Evolutionary conservation across 2,113 vertebrate species (phyloP), one percentile per base, ranked within the genome.

Genomic region (Eublepharis macularius): DNA sequence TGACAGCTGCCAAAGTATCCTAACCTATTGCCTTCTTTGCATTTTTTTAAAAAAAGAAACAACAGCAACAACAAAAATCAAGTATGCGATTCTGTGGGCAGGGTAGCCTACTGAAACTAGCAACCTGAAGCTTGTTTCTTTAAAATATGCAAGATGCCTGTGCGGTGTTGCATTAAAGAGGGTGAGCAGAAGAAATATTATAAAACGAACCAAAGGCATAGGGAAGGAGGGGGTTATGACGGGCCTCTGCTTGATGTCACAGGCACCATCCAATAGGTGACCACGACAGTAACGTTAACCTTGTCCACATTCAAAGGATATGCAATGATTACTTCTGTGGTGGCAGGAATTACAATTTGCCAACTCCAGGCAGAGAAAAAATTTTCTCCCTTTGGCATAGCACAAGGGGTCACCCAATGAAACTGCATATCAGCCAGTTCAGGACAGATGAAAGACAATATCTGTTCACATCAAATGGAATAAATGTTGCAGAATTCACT

Each of bases 1-100:
- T 91, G 93, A 94, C 92, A 93, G 91, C 95, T 94, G 93, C 92
- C 95, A 94, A 86, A 81, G 91, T 94, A 81, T 91, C 0, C 4
- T 87, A 93, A 92, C 87, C 87, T 89, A 82, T 74, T 4, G 70
- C 88, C 92, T 88, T 84, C 80, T 85, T 87, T 83, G 79, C 47
- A 89, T 73, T 5, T 36, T 49, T n/a, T 32, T 16, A 65, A 45
- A 34, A 54, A 82, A 43, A 21, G 47, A 73, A 60, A 34, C n/a
- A n/a, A n/a, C n/a, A n/a, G 66, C 54, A 69, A 54, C 47, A 70
- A n/a, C 19, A 24, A 54, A 69, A 19, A 16, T 19, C 19, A 57
- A 63, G 60, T 63, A 26, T 29, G 43, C 43, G 4, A 24, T 66
- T 45, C 11, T 47, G 29, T 7, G 16, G 41, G 16, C 78, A 66